Base-by-base conservation (phyloP, 2,888 invertebrate species). In the Arrhopalites spinosus region DNA sequence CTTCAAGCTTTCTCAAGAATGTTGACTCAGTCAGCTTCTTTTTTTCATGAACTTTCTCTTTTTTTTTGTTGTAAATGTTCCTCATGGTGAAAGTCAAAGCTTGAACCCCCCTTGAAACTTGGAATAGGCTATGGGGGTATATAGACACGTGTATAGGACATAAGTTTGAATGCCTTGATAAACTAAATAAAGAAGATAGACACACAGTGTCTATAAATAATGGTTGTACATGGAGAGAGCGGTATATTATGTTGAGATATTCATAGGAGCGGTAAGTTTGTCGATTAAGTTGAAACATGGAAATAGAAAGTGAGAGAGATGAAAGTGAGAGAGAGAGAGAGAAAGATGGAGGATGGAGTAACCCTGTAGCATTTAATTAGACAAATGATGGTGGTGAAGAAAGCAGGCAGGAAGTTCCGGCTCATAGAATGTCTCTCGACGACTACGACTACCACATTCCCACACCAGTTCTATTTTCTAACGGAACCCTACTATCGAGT, bases 331-430 rank as follows among this genome's bases (percentile, higher is more conserved):
- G 23, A 17, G 15, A 67, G 36, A 66, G 43, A 11, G 66, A 1
- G n/a, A 17, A 25, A 17, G 8, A 36, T 20, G 20, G 64, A n/a
- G 17, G 7, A 2, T 15, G 36, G n/a, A 68, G 47, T 29, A 20
- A 71, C 50, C 30, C 43, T 23, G 43, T 43, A 27, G 74, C 77
- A 74, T 79, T 80, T 80, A 80, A 80, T 80, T 80, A 80, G 80
- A 80, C 80, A 79, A 80, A 80, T 80, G 79, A 80, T 76, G 74
- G 73, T 45, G 71, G 78, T 73, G 76, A 68, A 76, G 73, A 76
- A 67, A 69, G 50, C 8, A 47, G 50, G 30, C 25, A 47, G 76
- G 59, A 73, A 77, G 77, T 78, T 80, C 78, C 77, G 78, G 76
- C 64, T 77, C 78, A 77, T 79, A 56, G 61, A n/a, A 15, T 47